These are phyloP conservation scores for Habropoda laboriosa DNA, from an alignment of 1,140 invertebrate species.

Conservation along the genomic window DNA sequence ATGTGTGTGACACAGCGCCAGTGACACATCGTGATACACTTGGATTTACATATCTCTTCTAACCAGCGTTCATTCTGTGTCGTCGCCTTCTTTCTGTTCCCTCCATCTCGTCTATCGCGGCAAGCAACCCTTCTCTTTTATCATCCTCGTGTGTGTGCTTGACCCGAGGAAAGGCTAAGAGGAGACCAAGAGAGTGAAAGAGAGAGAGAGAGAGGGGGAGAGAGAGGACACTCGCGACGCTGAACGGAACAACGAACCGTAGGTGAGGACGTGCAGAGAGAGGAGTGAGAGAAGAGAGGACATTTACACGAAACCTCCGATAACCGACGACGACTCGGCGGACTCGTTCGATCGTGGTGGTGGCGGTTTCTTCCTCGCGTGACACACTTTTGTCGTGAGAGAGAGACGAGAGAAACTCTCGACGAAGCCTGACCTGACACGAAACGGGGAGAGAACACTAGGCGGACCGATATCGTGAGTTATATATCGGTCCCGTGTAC, in stretches of 20 bases:
- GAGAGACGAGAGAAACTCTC: conserved; percentile 47
- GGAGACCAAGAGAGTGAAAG: too few relatives aligned
- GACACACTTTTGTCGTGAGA: conserved; percentile 60
- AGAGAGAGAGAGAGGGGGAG: background rate
- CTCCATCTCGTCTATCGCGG: conserved; percentile 4
- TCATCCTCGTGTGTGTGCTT: background rate
- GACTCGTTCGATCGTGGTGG: conserved; percentile 53
- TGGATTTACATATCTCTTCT: background rate
- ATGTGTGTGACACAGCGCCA: background rate
- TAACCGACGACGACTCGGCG: conserved; percentile 15
- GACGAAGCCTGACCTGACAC: background rate
- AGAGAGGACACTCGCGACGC: background rate
- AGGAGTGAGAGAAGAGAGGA: conserved; percentile 7
- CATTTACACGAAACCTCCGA: conserved; percentile 12
- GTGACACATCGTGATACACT: conserved; percentile 26
- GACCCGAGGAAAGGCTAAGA: too few relatives aligned
- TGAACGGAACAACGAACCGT: background rate
- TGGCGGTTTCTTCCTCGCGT: conserved; percentile 51
- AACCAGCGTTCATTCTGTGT: too few relatives aligned
- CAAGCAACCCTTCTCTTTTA: too few relatives aligned
- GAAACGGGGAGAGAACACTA: background rate
- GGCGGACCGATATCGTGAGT: conserved; percentile 4
- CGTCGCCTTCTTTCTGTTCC: background rate
- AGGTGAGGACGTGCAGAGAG: background rate
- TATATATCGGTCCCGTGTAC: conserved; percentile 13